phyloP scores from a whole-genome alignment of 1,140 invertebrate genomes.

The Hyphantria cunea region DNA sequence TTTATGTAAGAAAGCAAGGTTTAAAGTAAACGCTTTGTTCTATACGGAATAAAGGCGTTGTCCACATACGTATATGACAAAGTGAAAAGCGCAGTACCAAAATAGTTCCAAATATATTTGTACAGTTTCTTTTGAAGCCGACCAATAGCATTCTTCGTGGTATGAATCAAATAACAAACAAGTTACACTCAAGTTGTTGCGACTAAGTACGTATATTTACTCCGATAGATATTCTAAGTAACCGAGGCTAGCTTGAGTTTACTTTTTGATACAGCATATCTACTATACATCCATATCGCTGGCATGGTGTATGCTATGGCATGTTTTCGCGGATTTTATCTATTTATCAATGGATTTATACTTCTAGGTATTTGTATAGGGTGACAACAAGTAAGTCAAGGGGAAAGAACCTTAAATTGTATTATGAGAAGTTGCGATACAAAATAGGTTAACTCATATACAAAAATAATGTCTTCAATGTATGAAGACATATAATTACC shows the following conservation, averaged over 20 bases:
- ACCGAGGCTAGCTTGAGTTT: slow-evolving; percentile 55
- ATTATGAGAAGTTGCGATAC: background rate
- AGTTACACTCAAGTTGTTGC: slow-evolving; percentile 16
- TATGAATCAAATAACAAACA: slow-evolving; percentile 26
- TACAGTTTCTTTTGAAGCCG: slow-evolving; percentile 16
- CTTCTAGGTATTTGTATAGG: slow-evolving; percentile 12
- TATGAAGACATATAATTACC: too few relatives aligned
- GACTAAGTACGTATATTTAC: slow-evolving; percentile 16
- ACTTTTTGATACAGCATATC: slow-evolving; percentile 58
- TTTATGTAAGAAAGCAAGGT: background rate
- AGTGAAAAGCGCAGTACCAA: slow-evolving; percentile 11
- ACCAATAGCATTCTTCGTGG: slow-evolving; percentile 17
- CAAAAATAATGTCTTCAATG: too few relatives aligned
- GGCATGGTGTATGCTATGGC: slow-evolving; percentile 51
- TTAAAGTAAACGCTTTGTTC: background rate
- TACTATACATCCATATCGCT: slow-evolving; percentile 47
- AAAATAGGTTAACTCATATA: too few relatives aligned
- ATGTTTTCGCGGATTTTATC: slow-evolving; percentile 52
- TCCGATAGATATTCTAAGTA: slow-evolving; percentile 54
- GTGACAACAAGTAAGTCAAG: slow-evolving; percentile 1
- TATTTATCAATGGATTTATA: slow-evolving; percentile 31
- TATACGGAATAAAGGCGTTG: background rate
- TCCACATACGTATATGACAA: background rate
- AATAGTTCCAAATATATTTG: slow-evolving; percentile 13
- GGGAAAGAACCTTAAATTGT: slow-evolving; percentile 10